Evolutionary conservation across 2,113 vertebrate genomes (phyloP), one percentile per base, ranked within the genome.

Genomic region (Zosterops borbonicus): DNA sequence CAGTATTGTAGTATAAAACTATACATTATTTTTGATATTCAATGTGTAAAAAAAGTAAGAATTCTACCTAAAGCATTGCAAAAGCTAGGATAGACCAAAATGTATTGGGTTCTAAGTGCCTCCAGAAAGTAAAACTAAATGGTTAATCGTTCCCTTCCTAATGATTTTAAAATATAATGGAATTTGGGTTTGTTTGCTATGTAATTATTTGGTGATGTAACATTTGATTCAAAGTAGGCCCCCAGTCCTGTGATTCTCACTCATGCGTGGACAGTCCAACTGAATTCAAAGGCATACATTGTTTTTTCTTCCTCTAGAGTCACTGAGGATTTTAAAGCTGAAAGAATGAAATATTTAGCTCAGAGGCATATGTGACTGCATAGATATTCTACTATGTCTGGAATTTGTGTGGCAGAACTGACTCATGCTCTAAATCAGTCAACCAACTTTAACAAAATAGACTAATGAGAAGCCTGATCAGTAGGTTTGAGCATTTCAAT

Each of bases 321-420:
- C 78, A 90, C 42, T 35, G 71, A 87, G 39, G 56, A 78, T 91
- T 85, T 73, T 39, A 63, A 82, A 89, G 64, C 50, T 94, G 80
- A 67, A 94, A 90, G 65, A 94, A 93, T 77, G 69, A 79, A 96
- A 64, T 87, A 83, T 29, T 81, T 95, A 90, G 76, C 92, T 96
- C 69, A 82, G 86, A 83, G 93, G 76, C 83, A 89, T 78, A 37
- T 60, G 44, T 49, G 71, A 81, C 85, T 86, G 35, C 53, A 62
- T 7, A 89, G 78, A 80, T 92, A 85, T 56, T 91, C 73, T 89
- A 35, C 74, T 77, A 37, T 67, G 60, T 71, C 68, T 93, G 79
- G 83, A 92, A 89, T 93, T 82, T 90, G 47, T 81, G 41, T 41
- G 44, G 83, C 56, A 93, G 75, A 82, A 93, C 92, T 88, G 87